Percentiles rank a stretch among this genome's conserved stretches.
These are phyloP conservation scores for Lateolabrax maculatus DNA, from an alignment of 2,797 vertebrate species.

Conservation along the genomic window DNA sequence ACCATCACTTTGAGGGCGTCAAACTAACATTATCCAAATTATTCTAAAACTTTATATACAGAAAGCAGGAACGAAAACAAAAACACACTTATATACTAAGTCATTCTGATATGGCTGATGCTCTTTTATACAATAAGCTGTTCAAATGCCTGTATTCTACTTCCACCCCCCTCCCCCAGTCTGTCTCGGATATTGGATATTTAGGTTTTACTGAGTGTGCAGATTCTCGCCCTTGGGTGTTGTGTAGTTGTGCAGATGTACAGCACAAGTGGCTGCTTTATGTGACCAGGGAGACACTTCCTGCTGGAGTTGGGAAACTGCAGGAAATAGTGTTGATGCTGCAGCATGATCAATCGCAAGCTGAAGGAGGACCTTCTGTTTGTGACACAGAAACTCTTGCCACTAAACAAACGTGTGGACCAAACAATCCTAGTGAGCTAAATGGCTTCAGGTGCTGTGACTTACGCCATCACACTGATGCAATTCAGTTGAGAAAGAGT, in stretches of 20 bases:
- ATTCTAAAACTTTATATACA: not conserved
- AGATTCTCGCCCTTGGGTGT: constrained; percentile 25
- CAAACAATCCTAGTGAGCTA: not conserved
- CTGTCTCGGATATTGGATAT: constrained; percentile 39
- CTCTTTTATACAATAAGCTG: not conserved
- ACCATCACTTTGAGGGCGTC: not conserved
- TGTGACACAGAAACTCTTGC: not conserved
- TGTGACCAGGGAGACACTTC: constrained; percentile 32
- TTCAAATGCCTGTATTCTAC: constrained; percentile 26
- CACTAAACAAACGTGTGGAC: not conserved
- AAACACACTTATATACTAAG: not conserved
- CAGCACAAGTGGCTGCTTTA: constrained; percentile 30
- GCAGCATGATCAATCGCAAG: not conserved
- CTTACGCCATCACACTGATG: not conserved
- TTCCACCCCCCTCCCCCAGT: not conserved
- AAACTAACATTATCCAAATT: not conserved
- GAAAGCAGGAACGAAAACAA: not conserved
- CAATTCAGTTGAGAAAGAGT: not conserved
- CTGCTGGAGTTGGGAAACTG: constrained; percentile 1
- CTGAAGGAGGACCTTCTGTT: not conserved
- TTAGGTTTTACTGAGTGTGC: constrained; percentile 40
- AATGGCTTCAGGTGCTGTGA: not conserved
- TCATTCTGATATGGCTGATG: not conserved
- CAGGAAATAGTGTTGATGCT: constrained; percentile 22
- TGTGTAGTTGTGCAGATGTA: constrained; percentile 40